Percentiles rank a stretch among this genome's conserved stretches.
phyloP scores from a whole-genome alignment of 2,797 vertebrate genomes.

The Cirrhinus molitorella region DNA sequence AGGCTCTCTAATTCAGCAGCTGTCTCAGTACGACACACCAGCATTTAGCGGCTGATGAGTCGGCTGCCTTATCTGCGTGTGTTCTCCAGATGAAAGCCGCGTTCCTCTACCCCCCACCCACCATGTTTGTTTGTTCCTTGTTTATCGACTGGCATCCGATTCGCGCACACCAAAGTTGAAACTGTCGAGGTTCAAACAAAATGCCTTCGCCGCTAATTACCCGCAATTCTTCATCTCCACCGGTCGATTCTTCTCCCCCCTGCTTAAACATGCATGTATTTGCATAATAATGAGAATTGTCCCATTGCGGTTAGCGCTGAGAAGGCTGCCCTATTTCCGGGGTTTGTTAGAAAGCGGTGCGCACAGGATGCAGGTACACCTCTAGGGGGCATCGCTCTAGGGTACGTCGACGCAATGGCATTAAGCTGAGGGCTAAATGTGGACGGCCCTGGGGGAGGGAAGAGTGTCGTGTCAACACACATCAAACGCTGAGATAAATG shows the following conservation, averaged over 20 bases:
- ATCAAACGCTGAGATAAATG: conserved; percentile 43
- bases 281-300: conserved; percentile 80
- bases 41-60: conserved; percentile 72
- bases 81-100: conserved; percentile 78
- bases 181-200: conserved; percentile 82
- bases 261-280: conserved; percentile 76
- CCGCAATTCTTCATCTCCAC: conserved; percentile 78
- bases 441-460: conserved; percentile 30
- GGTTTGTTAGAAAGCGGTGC: conserved; percentile 61
- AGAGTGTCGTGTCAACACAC: conserved; percentile 56
- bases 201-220: conserved; percentile 80
- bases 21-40: conserved; percentile 60
- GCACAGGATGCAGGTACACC: conserved; percentile 64
- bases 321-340: conserved; percentile 75
- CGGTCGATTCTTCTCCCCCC: conserved; percentile 69
- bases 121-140: conserved; percentile 74
- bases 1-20: conserved; percentile 73
- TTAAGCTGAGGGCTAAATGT: conserved; percentile 33
- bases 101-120: conserved; percentile 61
- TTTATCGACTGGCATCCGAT: conserved; percentile 78
- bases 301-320: conserved; percentile 61
- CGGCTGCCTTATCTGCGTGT: conserved; percentile 69
- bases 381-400: conserved; percentile 59
- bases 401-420: conserved; percentile 15
- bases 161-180: conserved; percentile 72